phyloP scores from a whole-genome alignment of 2,888 invertebrate species.

The Mesorhabditis belari region DNA sequence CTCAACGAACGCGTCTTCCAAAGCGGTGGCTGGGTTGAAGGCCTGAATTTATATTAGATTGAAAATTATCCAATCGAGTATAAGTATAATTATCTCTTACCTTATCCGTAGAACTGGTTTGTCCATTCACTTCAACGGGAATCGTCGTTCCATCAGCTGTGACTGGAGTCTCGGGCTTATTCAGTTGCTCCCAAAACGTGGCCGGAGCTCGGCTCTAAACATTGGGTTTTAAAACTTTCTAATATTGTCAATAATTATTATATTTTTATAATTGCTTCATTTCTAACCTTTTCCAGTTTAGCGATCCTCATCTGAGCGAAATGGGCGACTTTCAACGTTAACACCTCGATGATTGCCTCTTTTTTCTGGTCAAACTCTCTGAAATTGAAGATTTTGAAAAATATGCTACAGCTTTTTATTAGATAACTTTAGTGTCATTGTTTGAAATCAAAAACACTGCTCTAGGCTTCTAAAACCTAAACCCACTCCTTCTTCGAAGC shows the following conservation, averaged over 20 bases:
- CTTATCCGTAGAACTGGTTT: neutral
- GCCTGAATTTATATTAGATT: too few species aligned
- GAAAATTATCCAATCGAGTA: neutral
- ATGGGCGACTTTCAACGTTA: constrained; percentile 13
- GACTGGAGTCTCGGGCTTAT: neutral
- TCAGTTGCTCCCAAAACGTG: too few species aligned
- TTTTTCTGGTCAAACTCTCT: constrained; percentile 80
- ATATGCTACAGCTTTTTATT: neutral
- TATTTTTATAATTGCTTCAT: too few species aligned
- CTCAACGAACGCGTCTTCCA: constrained; percentile 65
- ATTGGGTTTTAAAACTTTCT: neutral
- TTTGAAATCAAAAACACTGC: constrained; percentile 70
- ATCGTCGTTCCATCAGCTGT: neutral
- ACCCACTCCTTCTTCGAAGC: constrained; percentile 18
- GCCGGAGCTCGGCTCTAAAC: neutral
- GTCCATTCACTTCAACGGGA: neutral
- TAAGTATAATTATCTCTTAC: too few species aligned
- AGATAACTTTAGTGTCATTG: constrained; percentile 5
- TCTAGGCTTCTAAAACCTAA: constrained; percentile 54
- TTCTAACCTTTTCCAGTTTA: constrained; percentile 4
- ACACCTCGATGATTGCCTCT: constrained; percentile 60
- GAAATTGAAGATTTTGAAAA: constrained; percentile 63
- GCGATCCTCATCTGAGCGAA: neutral
- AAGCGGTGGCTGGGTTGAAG: constrained; percentile 36
- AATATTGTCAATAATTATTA: too few species aligned